A percentile compares a stretch with the other conserved stretches of the same genome.
Conservation (phyloP, 2,888 invertebrate species). For the Cataglyphis albicans region DNA sequence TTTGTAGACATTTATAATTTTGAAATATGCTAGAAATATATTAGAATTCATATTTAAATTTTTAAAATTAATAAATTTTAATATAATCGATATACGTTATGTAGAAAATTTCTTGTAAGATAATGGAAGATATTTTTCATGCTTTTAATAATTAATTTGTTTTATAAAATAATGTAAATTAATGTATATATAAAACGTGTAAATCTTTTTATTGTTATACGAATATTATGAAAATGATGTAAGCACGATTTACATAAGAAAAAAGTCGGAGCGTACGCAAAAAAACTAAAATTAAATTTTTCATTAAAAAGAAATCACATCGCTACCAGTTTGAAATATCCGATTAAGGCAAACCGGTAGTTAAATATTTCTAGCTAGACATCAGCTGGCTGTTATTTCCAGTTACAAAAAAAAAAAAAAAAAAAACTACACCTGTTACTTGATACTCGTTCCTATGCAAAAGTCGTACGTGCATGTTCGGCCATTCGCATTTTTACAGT, state of each 20-base stretch:
- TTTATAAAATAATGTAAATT: background rate
- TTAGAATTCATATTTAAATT: background rate
- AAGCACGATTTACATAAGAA: background rate
- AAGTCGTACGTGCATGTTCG: background rate
- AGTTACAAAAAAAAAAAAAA: background rate
- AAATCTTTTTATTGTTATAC: background rate
- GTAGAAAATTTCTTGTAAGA: background rate
- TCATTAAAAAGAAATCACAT: background rate
- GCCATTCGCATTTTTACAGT: background rate
- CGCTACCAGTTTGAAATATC: background rate
- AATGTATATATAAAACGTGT: background rate
- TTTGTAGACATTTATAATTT: background rate
- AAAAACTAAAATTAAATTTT: background rate
- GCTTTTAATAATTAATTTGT: background rate
- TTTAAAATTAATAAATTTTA: background rate
- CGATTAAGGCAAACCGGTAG: background rate
- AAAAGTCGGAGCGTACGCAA: background rate
- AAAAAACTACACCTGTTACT: constrained; percentile 4
- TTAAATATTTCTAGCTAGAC: background rate
- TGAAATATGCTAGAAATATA: constrained; percentile 4
- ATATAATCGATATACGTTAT: background rate
- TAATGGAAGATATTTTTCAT: background rate
- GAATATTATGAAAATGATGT: background rate
- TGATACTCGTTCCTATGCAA: constrained; percentile 3
- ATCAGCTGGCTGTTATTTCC: constrained; percentile 13